Percentiles rank a stretch among this genome's conserved stretches.
Conservation (phyloP, 2,113 vertebrate genomes). For the Oxyura jamaicensis region DNA sequence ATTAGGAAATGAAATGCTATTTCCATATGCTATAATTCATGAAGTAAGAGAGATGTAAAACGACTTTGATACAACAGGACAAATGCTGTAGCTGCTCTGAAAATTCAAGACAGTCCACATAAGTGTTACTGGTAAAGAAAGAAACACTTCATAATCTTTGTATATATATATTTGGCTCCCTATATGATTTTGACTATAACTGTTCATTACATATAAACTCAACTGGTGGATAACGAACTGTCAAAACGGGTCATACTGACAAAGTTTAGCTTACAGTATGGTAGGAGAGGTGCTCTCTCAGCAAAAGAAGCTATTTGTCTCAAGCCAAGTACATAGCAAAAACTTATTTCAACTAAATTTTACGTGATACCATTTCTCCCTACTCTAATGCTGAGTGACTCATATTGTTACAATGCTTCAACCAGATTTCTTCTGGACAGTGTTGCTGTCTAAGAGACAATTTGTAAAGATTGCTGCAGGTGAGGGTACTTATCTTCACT, state of each 20-base stretch:
- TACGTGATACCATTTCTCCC: neutral
- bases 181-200: neutral
- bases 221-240: rapidly evolving
- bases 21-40: neutral
- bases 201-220: neutral
- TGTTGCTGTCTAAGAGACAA: neutral
- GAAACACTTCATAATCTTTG: neutral
- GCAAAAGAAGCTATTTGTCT: neutral
- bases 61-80: neutral
- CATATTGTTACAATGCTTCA: neutral
- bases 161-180: neutral
- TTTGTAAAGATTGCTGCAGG: neutral
- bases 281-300: neutral
- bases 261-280: neutral
- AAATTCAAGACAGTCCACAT: neutral
- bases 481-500: neutral
- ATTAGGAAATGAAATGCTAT: neutral
- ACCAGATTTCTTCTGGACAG: neutral
- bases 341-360: neutral
- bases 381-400: neutral
- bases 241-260: neutral
- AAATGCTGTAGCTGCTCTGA: neutral
- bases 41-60: neutral
- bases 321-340: neutral
- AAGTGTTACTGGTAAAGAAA: neutral